These are phyloP conservation scores for Neolamprologus modestus DNA, from an alignment of 2,113 vertebrate genomes.

Conservation along the genomic window DNA sequence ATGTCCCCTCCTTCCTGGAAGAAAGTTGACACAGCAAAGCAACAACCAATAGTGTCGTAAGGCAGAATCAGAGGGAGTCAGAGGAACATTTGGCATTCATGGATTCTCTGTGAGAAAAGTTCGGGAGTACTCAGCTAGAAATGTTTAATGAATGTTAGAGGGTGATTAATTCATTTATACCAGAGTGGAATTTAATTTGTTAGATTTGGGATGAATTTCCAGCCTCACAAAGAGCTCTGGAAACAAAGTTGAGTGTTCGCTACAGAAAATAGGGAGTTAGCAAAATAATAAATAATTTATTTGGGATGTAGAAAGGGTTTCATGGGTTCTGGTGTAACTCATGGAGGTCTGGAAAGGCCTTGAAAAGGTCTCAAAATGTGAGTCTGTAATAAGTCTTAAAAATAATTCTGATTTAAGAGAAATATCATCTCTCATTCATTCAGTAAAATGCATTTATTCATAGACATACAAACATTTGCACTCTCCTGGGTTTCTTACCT, in stretches of 20 bases:
- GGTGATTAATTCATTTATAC: neutral
- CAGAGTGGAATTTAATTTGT: neutral
- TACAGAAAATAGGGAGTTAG: neutral
- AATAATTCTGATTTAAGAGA: neutral
- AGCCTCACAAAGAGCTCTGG: neutral
- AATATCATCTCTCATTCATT: neutral
- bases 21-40: conserved; percentile 66
- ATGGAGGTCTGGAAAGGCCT: neutral
- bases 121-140: neutral
- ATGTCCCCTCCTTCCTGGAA: conserved; percentile 87
- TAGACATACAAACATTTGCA: neutral
- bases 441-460: neutral
- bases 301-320: neutral
- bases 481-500: neutral
- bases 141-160: neutral
- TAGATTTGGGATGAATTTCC: neutral
- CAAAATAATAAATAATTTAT: neutral
- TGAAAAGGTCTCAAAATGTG: neutral
- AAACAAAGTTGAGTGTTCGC: neutral
- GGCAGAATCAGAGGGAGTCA: neutral
- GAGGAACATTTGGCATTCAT: neutral
- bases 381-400: neutral
- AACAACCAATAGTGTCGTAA: accelerated
- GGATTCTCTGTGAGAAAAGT: neutral
- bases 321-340: neutral